Evolutionary conservation across 2,888 invertebrate genomes (phyloP).

Genomic region (Drosophila anomalipes): DNA sequence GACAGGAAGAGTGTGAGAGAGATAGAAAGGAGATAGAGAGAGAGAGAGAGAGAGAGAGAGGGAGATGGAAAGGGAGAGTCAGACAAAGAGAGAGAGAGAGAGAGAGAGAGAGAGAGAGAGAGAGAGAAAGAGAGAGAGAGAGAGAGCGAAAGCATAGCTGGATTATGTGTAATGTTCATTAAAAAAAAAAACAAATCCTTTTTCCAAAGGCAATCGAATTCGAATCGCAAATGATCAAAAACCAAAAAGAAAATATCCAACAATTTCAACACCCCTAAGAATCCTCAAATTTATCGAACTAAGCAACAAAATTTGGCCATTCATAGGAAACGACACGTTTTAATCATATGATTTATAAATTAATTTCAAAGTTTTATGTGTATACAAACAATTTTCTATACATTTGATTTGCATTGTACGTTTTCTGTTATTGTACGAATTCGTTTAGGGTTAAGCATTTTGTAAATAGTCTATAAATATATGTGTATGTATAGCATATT

Average conservation of each 20-base stretch:
- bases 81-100: neutral
- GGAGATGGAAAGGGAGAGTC: neutral
- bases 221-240: conserved; percentile 82
- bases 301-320: conserved; percentile 74
- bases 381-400: conserved; percentile 14
- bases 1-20: neutral
- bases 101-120: neutral
- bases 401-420: conserved; percentile 57
- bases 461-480: conserved; percentile 68
- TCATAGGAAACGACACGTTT: conserved; percentile 64
- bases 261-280: conserved; percentile 60
- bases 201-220: conserved; percentile 74
- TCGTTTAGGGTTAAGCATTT: conserved; percentile 69
- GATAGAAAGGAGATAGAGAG: neutral
- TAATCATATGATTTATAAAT: conserved; percentile 45
- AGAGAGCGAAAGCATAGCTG: conserved; percentile 39
- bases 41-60: neutral
- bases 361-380: conserved; percentile 33
- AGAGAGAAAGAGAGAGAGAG: neutral
- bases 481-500: conserved; percentile 47
- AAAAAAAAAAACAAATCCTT: conserved; percentile 60
- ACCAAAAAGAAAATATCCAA: conserved; percentile 65
- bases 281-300: conserved; percentile 73
- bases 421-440: conserved; percentile 72
- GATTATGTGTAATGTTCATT: conserved; percentile 70